These are phyloP conservation scores for Aeoliscus strigatus DNA, from an alignment of 2,797 vertebrate genomes.

Conservation along the genomic window DNA sequence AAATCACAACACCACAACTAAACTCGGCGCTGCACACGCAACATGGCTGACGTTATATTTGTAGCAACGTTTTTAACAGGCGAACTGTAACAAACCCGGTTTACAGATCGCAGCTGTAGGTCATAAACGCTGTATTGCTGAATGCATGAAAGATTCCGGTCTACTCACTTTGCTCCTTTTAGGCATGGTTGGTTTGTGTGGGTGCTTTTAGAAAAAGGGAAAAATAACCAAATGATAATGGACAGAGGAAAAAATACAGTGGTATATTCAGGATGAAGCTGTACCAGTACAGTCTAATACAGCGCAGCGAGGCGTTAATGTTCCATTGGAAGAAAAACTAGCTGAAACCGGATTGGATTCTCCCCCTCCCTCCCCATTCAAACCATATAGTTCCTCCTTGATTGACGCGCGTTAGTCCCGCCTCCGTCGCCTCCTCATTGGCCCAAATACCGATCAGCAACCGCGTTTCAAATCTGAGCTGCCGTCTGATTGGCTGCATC, in stretches of 20 bases:
- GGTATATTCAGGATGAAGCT: constrained; percentile 67
- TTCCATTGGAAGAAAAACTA: constrained; percentile 84
- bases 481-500: constrained; percentile 64
- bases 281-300: constrained; percentile 70
- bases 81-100: constrained; percentile 1
- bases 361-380: constrained; percentile 75
- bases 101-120: constrained; percentile 25
- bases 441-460: constrained; percentile 41
- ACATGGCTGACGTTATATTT: constrained; percentile 24
- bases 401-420: constrained; percentile 51
- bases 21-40: constrained; percentile 24
- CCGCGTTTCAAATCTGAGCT: constrained; percentile 70
- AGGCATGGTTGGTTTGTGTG: constrained; percentile 76
- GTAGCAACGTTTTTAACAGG: constrained; percentile 27
- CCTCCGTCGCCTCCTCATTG: constrained; percentile 66
- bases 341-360: constrained; percentile 89
- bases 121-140: constrained; percentile 40
- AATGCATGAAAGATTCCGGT: constrained; percentile 52
- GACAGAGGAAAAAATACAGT: constrained; percentile 52
- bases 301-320: constrained; percentile 75
- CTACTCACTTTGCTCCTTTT: constrained; percentile 80
- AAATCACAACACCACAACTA: constrained; percentile 54
- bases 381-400: constrained; percentile 65
- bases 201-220: constrained; percentile 30
- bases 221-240: constrained; percentile 30